phyloP scores from a whole-genome alignment of 2,797 vertebrate genomes.

The Emydoidea blandingii region DNA sequence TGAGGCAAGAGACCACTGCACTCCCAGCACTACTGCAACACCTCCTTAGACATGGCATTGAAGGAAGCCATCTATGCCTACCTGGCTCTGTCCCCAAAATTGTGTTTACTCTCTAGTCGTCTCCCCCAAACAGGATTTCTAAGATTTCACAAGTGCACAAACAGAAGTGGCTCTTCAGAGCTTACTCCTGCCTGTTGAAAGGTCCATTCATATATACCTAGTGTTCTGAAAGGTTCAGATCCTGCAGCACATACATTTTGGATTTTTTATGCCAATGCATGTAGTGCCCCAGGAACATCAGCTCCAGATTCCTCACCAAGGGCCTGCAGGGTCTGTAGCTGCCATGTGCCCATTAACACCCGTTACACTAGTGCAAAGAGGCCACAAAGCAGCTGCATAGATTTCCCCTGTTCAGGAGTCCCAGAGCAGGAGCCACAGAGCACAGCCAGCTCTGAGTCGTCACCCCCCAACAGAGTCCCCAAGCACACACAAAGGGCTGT shows the following conservation, averaged over 20 bases:
- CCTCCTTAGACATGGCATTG: not conserved
- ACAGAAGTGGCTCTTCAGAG: constrained; percentile 5
- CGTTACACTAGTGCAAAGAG: not conserved
- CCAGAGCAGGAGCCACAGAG: not conserved
- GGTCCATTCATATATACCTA: not conserved
- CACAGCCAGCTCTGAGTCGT: not conserved
- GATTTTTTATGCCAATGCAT: not conserved
- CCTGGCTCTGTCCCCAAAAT: not conserved
- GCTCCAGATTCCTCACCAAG: not conserved
- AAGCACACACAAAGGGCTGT: not conserved
- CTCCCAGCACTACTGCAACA: not conserved
- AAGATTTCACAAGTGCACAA: constrained; percentile 10
- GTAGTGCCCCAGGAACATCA: not conserved
- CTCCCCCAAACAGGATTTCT: not conserved
- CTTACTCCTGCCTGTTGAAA: not conserved
- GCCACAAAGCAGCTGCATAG: not conserved
- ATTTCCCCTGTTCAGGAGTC: not conserved
- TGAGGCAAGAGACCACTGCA: not conserved
- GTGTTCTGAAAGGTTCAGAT: not conserved
- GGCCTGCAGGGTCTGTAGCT: not conserved
- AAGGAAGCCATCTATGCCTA: not conserved
- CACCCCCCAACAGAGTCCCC: not conserved
- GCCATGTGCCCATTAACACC: not conserved
- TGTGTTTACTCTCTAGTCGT: constrained; percentile 15
- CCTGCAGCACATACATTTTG: not conserved